These are phyloP conservation scores for Dasypolia templi DNA, from an alignment of 2,888 invertebrate species.

Conservation along the genomic window DNA sequence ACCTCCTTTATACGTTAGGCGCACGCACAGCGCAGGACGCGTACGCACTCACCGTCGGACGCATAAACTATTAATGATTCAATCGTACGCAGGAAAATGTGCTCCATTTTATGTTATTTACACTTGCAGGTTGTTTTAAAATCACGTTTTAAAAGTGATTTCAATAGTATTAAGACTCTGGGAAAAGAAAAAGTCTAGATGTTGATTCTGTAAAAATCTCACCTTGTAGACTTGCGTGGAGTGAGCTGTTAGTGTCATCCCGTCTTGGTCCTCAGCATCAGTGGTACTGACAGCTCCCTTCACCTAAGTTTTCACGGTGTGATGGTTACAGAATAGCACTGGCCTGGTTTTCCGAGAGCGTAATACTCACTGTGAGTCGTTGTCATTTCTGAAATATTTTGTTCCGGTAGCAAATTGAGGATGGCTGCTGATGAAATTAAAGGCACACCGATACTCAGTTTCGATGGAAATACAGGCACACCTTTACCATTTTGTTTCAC, in stretches of 20 bases:
- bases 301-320: too few species aligned
- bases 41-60: constrained; percentile 63
- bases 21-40: constrained; percentile 35
- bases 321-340: too few species aligned
- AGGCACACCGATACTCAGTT: not conserved
- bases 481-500: not conserved
- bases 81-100: constrained; percentile 64
- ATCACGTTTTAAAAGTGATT: constrained; percentile 7
- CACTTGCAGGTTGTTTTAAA: not conserved
- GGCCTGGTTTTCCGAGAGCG: not conserved
- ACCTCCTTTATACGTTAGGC: constrained; percentile 17
- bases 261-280: too few species aligned
- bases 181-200: too few species aligned
- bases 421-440: not conserved
- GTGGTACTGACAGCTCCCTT: too few species aligned
- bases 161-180: not conserved
- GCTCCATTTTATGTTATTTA: constrained; percentile 48
- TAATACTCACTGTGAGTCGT: not conserved
- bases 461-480: too few species aligned
- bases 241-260: too few species aligned
- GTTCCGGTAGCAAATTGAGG: not conserved
- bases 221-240: too few species aligned
- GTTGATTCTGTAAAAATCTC: too few species aligned
- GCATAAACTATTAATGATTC: constrained; percentile 69
- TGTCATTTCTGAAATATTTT: not conserved